Conservation (phyloP, 2,888 invertebrate species). For the Alentia gelatinosa region DNA sequence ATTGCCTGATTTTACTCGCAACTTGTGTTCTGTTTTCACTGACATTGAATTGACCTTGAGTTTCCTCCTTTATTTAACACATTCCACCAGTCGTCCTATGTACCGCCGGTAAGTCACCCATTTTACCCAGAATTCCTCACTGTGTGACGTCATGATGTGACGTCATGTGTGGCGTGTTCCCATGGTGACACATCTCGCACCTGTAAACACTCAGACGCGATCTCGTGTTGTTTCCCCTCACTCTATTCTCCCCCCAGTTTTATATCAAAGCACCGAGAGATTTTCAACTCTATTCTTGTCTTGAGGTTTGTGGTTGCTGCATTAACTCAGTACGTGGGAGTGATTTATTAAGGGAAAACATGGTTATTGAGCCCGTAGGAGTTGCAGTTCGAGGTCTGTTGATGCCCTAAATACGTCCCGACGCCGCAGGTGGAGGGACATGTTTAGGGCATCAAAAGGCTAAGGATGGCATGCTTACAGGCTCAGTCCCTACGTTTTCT, state of each 20-base stretch:
- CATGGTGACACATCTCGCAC: background rate
- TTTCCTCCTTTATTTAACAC: conserved; percentile 26
- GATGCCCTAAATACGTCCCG: no score
- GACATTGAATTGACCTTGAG: background rate
- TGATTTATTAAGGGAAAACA: no score
- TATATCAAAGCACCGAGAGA: background rate
- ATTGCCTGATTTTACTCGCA: background rate
- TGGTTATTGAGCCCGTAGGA: no score
- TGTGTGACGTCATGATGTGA: background rate
- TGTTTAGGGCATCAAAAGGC: no score
- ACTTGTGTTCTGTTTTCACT: background rate
- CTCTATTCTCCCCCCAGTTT: background rate
- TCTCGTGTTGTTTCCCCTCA: background rate
- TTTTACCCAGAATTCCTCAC: conserved; percentile 17
- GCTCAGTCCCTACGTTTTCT: no score
- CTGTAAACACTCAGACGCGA: background rate
- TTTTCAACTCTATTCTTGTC: no score
- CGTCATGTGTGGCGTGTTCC: background rate
- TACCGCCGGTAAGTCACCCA: conserved; percentile 34
- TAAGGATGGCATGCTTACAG: no score
- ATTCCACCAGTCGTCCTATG: conserved; percentile 22
- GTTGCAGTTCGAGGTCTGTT: no score
- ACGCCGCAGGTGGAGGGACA: no score
- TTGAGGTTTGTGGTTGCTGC: background rate
- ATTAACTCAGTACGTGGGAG: no score